These are phyloP conservation scores for Myathropa florea DNA, from an alignment of 2,888 invertebrate species.

Conservation along the genomic window DNA sequence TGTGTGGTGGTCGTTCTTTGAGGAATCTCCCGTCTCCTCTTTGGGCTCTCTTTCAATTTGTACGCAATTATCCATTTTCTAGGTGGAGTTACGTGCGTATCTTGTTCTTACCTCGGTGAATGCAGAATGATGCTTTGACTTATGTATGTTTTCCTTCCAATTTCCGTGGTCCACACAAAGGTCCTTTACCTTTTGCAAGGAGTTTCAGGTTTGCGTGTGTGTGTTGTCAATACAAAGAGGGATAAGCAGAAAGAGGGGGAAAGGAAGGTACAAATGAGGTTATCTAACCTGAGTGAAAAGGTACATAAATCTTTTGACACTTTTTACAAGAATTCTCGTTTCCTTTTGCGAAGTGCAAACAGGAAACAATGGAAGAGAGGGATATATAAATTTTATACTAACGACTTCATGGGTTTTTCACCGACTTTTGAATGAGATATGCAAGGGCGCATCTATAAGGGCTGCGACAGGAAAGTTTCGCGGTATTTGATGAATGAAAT, in stretches of 20 bases:
- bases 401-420: background rate
- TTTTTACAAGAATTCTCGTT: background rate
- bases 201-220: background rate
- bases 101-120: too few species aligned
- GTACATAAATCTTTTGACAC: background rate
- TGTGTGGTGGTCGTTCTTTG: background rate
- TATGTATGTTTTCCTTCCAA: background rate
- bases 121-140: too few species aligned
- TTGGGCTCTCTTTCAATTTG: conserved; percentile 11
- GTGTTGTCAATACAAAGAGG: background rate
- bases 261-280: background rate
- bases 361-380: background rate
- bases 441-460: background rate
- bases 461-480: background rate
- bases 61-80: conserved; percentile 25
- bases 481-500: background rate
- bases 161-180: background rate
- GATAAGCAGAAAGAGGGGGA: background rate
- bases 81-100: background rate
- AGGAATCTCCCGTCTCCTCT: background rate
- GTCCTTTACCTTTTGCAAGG: background rate
- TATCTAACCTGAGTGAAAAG: background rate
- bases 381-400: background rate
- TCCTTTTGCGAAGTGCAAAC: background rate
- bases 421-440: background rate